Evolutionary conservation across 2,113 vertebrate species (phyloP).

Genomic region (Caloenas nicobarica): DNA sequence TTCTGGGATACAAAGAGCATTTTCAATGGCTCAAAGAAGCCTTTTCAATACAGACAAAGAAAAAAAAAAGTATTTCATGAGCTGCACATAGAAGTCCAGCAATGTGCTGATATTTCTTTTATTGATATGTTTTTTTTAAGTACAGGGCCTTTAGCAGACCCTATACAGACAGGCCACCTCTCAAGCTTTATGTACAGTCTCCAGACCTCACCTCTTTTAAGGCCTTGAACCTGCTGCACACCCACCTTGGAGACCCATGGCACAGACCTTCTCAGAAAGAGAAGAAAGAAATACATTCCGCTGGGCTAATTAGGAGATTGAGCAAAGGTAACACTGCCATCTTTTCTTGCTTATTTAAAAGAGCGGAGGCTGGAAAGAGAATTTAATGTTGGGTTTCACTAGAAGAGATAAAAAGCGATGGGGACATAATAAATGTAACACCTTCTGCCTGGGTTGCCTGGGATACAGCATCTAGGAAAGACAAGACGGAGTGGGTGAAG

Average conservation of each 20-base stretch:
- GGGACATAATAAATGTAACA: slow-evolving; percentile 30
- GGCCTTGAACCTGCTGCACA: neutral
- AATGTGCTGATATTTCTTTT: neutral
- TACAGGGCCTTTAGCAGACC: neutral
- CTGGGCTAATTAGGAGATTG: neutral
- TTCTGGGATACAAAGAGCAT: neutral
- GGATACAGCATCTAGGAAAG: slow-evolving; percentile 35
- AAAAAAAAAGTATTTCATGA: neutral
- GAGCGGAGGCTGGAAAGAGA: neutral
- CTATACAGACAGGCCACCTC: neutral
- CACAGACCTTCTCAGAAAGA: neutral
- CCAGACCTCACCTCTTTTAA: neutral
- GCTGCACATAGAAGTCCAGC: neutral
- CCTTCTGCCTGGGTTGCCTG: slow-evolving; percentile 12
- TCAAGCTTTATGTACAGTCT: neutral
- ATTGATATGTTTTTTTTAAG: neutral
- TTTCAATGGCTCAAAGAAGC: slow-evolving; percentile 12
- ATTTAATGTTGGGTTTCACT: neutral
- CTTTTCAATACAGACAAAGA: neutral
- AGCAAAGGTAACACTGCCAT: neutral
- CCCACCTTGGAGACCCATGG: neutral
- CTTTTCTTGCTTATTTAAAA: neutral
- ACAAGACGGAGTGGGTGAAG: neutral
- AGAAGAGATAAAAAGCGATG: neutral
- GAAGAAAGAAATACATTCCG: neutral